Evolutionary conservation across 2,797 vertebrate genomes (phyloP), one percentile per base, ranked within the genome.

Genomic region (Salmo trutta): DNA sequence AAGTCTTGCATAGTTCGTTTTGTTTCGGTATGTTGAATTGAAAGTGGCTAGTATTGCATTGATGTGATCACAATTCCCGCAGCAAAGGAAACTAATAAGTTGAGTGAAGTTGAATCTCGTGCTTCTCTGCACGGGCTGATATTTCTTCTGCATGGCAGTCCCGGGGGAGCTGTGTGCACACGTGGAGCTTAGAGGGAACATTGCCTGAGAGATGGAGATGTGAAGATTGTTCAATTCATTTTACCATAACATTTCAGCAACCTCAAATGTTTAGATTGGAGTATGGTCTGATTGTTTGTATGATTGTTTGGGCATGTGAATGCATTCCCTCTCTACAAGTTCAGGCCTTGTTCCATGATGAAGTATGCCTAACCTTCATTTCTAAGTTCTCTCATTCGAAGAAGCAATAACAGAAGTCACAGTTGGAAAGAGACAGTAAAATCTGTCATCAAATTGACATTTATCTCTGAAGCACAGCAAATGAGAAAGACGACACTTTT

Each of bases 391-490:
- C 82, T 90, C 82, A 89, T 90, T 90, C 88, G 89, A 89, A 90
- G 77, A 87, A 89, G 91, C 89, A 91, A 89, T 91, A 88, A 87
- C 79, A 75, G 77, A 74, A 75, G 82, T 86, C 90, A 90, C 86
- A 90, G 87, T 84, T 91, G 91, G 88, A 87, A 82, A 82, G 75
- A 80, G 84, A 83, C 75, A 79, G 87, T 83, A 87, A 79, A 73
- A 16, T 54, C 85, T 87, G 84, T 91, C 91, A 90, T 84, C 85
- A 87, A 91, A 92, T 90, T 88, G 88, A 92, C 91, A 90, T 91
- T 92, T 90, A 79, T 85, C 88, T 84, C 83, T 74, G 27, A 86
- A 83, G 80, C 75, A 36, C 81, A 78, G 85, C 51, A 56, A 24
- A 74, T n/a, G 52, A 71, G 76, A 59, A 78, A 75, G 74, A 81